Evolutionary conservation across 2,113 vertebrate species (phyloP).

Genomic region (Xenus cinereus): DNA sequence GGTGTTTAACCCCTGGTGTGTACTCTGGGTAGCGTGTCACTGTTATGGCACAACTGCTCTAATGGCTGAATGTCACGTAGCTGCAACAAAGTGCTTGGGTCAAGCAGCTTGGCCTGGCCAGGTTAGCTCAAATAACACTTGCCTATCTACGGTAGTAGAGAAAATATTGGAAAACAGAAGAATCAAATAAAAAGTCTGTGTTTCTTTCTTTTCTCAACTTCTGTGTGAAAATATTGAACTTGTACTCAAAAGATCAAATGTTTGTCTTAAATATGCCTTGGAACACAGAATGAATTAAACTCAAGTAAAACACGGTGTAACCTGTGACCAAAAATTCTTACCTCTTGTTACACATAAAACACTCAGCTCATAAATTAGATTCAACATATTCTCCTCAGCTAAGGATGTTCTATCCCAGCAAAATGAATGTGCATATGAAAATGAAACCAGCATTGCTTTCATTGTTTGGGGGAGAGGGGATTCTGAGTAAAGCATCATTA

Average conservation of each 20-base stretch:
- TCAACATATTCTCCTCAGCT: not conserved
- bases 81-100: not conserved
- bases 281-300: not conserved
- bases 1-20: not conserved
- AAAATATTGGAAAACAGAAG: not conserved
- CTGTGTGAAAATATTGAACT: not conserved
- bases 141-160: not conserved
- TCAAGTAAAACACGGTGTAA: not conserved
- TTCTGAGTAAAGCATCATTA: not conserved
- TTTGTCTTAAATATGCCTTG: not conserved
- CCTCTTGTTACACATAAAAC: not conserved
- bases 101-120: not conserved
- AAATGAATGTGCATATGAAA: not conserved
- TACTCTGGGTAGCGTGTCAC: not conserved
- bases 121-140: not conserved
- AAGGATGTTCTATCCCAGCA: not conserved
- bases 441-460: not conserved
- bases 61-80: accelerated
- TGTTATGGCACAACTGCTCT: not conserved
- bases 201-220: not conserved
- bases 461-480: not conserved
- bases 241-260: not conserved
- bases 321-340: not conserved
- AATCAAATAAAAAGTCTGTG: not conserved
- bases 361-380: not conserved